Percentiles rank a stretch among this genome's conserved stretches.
Evolutionary conservation across 2,113 vertebrate genomes (phyloP).

Genomic region (Dipodomys spectabilis): DNA sequence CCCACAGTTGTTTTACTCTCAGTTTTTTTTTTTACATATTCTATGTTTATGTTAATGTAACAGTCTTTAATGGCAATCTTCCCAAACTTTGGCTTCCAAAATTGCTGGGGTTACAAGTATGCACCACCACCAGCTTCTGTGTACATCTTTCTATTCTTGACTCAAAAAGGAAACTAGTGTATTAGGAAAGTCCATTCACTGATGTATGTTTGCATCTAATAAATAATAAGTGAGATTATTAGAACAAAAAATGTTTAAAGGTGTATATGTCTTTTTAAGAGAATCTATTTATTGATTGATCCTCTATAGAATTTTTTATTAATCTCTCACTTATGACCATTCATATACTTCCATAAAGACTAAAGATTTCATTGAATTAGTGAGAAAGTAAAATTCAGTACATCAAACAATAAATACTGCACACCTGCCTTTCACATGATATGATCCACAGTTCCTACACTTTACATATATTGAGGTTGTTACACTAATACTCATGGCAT

Average conservation of each 20-base stretch:
- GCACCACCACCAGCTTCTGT: not conserved
- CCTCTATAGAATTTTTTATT: not conserved
- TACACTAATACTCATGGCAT: not conserved
- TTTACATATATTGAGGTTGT: not conserved
- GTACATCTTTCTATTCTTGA: conserved; percentile 1
- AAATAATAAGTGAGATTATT: not conserved
- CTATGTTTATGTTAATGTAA: no score
- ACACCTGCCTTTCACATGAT: not conserved
- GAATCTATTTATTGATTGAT: not conserved
- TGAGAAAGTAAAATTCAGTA: conserved; percentile 9
- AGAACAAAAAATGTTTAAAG: not conserved
- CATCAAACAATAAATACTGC: not conserved
- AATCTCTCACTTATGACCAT: not conserved
- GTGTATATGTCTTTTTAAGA: not conserved
- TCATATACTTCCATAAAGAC: not conserved
- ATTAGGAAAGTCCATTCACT: not conserved
- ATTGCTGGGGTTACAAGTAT: no score
- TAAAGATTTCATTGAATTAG: not conserved
- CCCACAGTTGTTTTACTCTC: no score
- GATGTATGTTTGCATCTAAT: not conserved
- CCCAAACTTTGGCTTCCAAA: no score
- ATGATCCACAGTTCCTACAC: not conserved
- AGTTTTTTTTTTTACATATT: no score
- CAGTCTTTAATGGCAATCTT: no score
- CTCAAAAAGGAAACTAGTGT: not conserved